Evolutionary conservation across 2,888 invertebrate genomes (phyloP).

Genomic region (Andrena bicolor): DNA sequence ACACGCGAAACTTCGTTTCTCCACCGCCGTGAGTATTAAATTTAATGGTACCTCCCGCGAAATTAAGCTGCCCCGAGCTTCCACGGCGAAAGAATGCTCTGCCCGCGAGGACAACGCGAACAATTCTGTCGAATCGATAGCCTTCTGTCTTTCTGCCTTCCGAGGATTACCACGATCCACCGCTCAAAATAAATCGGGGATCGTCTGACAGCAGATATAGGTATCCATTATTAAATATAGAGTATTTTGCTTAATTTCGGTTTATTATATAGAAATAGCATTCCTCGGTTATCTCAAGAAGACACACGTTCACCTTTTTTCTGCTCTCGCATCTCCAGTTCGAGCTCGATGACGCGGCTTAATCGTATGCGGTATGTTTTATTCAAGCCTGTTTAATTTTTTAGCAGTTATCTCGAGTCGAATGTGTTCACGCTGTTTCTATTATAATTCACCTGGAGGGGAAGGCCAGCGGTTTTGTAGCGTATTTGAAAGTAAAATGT

Average conservation of each 20-base stretch:
- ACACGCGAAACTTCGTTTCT: constrained; percentile 36
- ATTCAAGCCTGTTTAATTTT: constrained; percentile 40
- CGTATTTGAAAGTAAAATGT: constrained; percentile 36
- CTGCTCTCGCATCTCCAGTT: no score
- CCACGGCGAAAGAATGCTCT: background rate
- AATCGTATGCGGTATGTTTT: constrained; percentile 41
- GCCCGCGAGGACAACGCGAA: background rate
- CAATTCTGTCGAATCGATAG: background rate
- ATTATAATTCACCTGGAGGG: background rate
- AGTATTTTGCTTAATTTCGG: background rate
- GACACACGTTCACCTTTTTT: background rate
- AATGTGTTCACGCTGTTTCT: constrained; percentile 25
- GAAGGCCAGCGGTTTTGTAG: background rate
- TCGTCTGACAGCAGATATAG: no score
- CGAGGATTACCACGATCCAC: background rate
- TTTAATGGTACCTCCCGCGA: constrained; percentile 17
- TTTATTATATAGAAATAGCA: background rate
- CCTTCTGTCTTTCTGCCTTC: no score
- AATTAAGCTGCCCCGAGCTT: background rate
- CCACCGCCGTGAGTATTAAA: constrained; percentile 53
- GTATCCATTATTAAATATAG: background rate
- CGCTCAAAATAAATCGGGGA: no score
- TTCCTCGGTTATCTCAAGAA: background rate
- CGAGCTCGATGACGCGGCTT: background rate
- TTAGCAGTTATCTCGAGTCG: constrained; percentile 25